Percentiles rank a stretch among this genome's conserved stretches.
Conservation (phyloP, 1,140 invertebrate genomes). For the Polypedilum pembai region DNA sequence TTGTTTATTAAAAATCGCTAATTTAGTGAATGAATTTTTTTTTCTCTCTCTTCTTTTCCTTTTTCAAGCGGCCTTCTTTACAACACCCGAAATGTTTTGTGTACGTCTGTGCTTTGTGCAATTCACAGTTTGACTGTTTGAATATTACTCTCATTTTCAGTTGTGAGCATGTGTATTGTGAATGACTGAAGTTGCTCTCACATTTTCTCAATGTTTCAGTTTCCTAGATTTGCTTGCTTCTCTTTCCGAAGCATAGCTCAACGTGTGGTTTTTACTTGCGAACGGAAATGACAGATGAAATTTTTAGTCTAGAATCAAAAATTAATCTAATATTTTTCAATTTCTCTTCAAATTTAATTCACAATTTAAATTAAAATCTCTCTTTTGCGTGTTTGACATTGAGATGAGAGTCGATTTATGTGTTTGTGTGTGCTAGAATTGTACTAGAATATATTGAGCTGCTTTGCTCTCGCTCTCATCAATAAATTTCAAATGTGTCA, state of each 20-base stretch:
- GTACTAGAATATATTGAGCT: too few species aligned
- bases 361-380: too few species aligned
- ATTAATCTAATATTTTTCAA: too few species aligned
- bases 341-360: too few species aligned
- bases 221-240: not conserved
- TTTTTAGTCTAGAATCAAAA: too few species aligned
- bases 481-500: too few species aligned
- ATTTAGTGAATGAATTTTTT: not conserved
- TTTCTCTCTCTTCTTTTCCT: not conserved
- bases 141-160: constrained; percentile 21
- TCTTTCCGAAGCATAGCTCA: not conserved
- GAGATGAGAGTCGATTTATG: too few species aligned
- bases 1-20: not conserved
- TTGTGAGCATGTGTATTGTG: constrained; percentile 7
- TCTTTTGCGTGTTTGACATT: too few species aligned
- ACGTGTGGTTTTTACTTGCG: not conserved
- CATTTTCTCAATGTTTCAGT: not conserved
- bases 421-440: too few species aligned
- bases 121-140: constrained; percentile 26
- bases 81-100: constrained; percentile 10
- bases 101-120: constrained; percentile 25
- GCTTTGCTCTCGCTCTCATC: too few species aligned
- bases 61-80: constrained; percentile 14
- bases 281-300: not conserved
- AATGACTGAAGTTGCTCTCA: constrained; percentile 1